phyloP scores from a whole-genome alignment of 2,113 vertebrate species.

The Gobio gobio region DNA sequence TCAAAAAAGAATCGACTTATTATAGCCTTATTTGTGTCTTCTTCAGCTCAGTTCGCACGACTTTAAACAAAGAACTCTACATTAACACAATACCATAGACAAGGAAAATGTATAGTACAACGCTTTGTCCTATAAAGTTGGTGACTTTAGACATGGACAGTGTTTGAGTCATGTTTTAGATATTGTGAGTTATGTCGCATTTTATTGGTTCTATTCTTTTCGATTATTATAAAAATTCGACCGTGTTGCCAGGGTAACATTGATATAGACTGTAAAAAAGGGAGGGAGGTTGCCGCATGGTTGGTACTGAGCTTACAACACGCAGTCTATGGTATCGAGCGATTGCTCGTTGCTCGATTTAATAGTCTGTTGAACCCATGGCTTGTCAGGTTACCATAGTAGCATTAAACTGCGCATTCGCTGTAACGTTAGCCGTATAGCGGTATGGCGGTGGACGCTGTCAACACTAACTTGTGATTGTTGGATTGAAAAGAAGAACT shows the following conservation, averaged over 20 bases:
- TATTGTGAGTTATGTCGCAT: neutral
- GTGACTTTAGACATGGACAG: too few relatives aligned
- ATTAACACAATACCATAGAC: too few relatives aligned
- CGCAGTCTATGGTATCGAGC: neutral
- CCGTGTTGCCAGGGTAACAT: conserved; percentile 51
- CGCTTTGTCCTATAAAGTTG: neutral
- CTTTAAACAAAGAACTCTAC: neutral
- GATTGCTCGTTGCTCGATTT: conserved; percentile 58
- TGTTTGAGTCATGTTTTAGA: neutral
- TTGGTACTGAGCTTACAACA: too few relatives aligned
- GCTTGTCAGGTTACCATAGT: conserved; percentile 69
- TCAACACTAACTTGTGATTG: conserved; percentile 48
- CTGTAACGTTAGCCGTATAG: neutral
- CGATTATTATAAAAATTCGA: neutral
- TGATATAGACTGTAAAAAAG: too few relatives aligned
- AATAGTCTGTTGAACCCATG: conserved; percentile 67
- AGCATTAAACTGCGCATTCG: conserved; percentile 68
- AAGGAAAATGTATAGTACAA: neutral
- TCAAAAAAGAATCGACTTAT: neutral
- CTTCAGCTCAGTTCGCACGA: neutral
- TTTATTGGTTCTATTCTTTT: neutral
- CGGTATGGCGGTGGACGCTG: conserved; percentile 65
- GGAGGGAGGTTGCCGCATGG: too few relatives aligned
- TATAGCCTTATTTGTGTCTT: neutral
- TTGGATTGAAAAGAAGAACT: conserved; percentile 13